Evolutionary conservation across 2,113 vertebrate species (phyloP).

Genomic region (Pterocles burchelli): DNA sequence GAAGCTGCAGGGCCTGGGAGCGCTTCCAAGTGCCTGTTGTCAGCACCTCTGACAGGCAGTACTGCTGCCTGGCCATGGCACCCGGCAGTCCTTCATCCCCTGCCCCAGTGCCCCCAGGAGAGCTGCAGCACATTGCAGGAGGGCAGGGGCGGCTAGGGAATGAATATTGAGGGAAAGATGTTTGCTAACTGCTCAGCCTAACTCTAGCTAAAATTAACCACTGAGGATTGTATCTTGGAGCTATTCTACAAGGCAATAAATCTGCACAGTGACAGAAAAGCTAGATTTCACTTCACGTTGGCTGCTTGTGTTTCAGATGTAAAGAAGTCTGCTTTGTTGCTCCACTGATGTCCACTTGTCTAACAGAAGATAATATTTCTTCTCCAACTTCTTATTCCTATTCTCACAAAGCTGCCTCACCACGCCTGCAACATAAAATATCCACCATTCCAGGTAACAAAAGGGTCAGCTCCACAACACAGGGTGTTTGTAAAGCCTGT

Average conservation of each 20-base stretch:
- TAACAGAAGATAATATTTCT: neutral
- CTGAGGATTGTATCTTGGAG: neutral
- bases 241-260: neutral
- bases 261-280: neutral
- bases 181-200: neutral
- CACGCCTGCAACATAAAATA: neutral
- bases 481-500: neutral
- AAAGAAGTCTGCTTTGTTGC: neutral
- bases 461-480: neutral
- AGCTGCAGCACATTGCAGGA: neutral
- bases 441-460: neutral
- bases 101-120: neutral
- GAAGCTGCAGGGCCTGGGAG: neutral
- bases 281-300: neutral
- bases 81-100: neutral
- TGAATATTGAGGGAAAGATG: neutral
- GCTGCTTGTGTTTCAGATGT: neutral
- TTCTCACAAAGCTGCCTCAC: neutral
- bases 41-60: neutral
- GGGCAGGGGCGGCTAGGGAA: neutral
- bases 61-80: neutral
- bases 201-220: neutral
- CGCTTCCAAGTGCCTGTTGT: fast-evolving
- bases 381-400: neutral
- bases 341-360: neutral